Percentiles rank a stretch among this genome's conserved stretches.
phyloP scores from a whole-genome alignment of 2,797 vertebrate species.

The Platalea minor region DNA sequence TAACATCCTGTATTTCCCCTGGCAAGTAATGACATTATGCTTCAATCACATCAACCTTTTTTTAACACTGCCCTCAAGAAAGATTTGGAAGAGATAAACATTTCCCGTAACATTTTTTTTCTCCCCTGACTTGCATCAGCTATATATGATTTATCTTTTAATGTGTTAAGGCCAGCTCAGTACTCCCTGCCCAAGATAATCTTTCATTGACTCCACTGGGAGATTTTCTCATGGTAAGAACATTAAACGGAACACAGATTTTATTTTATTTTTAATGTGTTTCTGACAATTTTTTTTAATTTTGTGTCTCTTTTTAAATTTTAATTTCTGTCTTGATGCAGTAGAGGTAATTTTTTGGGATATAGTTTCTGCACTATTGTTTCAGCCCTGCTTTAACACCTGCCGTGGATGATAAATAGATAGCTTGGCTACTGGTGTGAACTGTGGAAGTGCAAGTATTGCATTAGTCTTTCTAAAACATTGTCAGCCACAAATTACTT shows the following conservation, averaged over 20 bases:
- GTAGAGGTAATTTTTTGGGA: not conserved
- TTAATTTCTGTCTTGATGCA: not conserved
- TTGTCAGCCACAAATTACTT: not conserved
- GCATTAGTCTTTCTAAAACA: not conserved
- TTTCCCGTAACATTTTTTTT: not conserved
- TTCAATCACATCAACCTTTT: constrained; percentile 53
- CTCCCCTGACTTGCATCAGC: not conserved
- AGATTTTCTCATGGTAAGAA: constrained; percentile 35
- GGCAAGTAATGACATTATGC: constrained; percentile 45
- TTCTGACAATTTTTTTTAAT: constrained; percentile 5
- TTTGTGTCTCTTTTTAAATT: not conserved
- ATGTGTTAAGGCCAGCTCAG: constrained; percentile 34
- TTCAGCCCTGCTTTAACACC: not conserved
- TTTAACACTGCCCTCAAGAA: constrained; percentile 55
- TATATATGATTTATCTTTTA: constrained; percentile 57
- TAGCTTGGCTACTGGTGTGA: not conserved
- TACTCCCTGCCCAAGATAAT: constrained; percentile 30
- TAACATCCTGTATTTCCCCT: constrained; percentile 43
- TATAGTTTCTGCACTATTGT: not conserved
- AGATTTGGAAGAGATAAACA: constrained; percentile 57
- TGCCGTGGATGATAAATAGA: not conserved
- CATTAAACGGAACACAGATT: not conserved
- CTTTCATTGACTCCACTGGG: constrained; percentile 28
- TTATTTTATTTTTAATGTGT: not conserved
- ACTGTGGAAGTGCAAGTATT: not conserved